These are phyloP conservation scores for Hirudinaria manillensis DNA, from an alignment of 2,888 invertebrate genomes.

Conservation along the genomic window DNA sequence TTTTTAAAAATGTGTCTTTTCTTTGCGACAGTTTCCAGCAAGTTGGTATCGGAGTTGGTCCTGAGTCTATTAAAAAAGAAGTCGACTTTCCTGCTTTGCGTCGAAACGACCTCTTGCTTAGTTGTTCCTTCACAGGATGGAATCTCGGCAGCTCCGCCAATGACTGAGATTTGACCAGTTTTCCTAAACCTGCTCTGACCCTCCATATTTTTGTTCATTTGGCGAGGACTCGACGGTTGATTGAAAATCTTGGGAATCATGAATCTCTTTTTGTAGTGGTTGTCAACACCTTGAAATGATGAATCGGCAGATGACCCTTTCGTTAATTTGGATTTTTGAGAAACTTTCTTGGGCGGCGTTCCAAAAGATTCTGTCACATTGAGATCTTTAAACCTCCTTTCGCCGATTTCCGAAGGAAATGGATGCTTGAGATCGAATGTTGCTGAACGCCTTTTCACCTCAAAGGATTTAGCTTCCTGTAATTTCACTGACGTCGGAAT, in stretches of 20 bases:
- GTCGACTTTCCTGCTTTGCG: neutral
- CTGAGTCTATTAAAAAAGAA: neutral
- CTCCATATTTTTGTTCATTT: neutral
- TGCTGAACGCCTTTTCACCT: too few relatives aligned
- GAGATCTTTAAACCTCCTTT: too few relatives aligned
- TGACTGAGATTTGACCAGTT: neutral
- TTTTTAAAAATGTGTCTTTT: neutral
- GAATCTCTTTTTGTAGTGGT: constrained; percentile 8
- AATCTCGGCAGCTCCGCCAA: neutral
- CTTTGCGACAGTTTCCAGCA: neutral
- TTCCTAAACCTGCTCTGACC: neutral
- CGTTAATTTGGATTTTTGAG: neutral
- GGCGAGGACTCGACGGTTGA: constrained; percentile 4
- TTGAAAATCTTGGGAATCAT: neutral
- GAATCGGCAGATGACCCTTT: neutral
- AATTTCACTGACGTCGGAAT: neutral
- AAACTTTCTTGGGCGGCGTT: neutral
- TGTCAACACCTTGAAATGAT: neutral
- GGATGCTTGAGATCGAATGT: too few relatives aligned
- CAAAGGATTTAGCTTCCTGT: neutral
- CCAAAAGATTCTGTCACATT: neutral
- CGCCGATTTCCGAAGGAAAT: too few relatives aligned
- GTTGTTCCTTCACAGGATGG: neutral
- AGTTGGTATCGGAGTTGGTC: neutral
- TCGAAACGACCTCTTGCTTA: neutral